phyloP scores from a whole-genome alignment of 2,797 vertebrate species.

The Enteromius paludinosus region DNA sequence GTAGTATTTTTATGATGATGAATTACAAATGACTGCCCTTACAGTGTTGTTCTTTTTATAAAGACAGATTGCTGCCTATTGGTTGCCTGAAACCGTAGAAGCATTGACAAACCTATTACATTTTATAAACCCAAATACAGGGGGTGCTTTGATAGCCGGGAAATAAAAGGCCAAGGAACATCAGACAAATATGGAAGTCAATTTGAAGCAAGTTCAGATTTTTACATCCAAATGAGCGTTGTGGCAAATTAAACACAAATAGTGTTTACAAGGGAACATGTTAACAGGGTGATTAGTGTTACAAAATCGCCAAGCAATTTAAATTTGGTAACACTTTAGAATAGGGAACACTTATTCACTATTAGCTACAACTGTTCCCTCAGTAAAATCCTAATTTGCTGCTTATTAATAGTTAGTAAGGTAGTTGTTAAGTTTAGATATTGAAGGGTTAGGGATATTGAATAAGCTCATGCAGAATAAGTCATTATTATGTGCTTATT shows the following conservation, averaged over 20 bases:
- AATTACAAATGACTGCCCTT: background rate
- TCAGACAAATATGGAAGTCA: background rate
- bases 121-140: background rate
- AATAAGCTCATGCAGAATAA: no score
- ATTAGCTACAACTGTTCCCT: no score
- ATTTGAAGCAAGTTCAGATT: background rate
- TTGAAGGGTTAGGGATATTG: no score
- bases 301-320: background rate
- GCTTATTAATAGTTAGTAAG: no score
- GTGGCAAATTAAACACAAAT: background rate
- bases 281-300: background rate
- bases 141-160: background rate
- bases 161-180: background rate
- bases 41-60: background rate
- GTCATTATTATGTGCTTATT: no score
- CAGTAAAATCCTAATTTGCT: no score
- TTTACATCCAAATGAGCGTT: conserved; percentile 2
- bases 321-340: no score
- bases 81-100: background rate
- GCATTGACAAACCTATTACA: background rate
- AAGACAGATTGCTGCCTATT: background rate
- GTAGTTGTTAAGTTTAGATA: no score
- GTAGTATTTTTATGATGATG: background rate
- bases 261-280: background rate
- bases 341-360: no score